phyloP scores from a whole-genome alignment of 1,140 invertebrate genomes.

The Macrobrachium nipponense region DNA sequence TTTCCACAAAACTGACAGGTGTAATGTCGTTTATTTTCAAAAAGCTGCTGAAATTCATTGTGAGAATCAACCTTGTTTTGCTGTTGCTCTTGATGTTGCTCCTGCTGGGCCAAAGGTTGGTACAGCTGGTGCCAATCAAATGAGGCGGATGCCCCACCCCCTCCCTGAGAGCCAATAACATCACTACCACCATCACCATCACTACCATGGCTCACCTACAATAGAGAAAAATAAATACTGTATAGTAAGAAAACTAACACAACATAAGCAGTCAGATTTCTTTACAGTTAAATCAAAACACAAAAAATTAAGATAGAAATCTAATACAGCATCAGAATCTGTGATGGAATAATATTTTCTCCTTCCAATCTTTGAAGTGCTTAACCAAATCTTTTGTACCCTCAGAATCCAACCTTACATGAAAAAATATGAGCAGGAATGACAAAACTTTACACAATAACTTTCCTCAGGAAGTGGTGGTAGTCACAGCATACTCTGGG shows the following conservation, averaged over 20 bases:
- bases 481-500: constrained; percentile 23
- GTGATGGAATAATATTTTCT: too few species aligned
- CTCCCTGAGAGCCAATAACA: constrained; percentile 17
- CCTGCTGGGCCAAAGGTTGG: neutral
- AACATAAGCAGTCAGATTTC: neutral
- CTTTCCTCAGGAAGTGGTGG: constrained; percentile 9
- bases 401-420: too few species aligned
- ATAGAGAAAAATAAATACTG: constrained; percentile 52
- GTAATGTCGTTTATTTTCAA: constrained; percentile 41
- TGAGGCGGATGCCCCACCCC: constrained; percentile 25
- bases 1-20: constrained; percentile 89
- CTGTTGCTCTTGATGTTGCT: constrained; percentile 31
- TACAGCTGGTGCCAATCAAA: constrained; percentile 28
- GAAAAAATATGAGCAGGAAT: too few species aligned
- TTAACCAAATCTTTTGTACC: too few species aligned
- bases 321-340: too few species aligned
- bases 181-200: constrained; percentile 47
- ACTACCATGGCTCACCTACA: constrained; percentile 57
- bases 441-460: neutral
- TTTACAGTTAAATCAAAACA: too few species aligned
- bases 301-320: too few species aligned
- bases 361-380: too few species aligned
- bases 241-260: constrained; percentile 34
- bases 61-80: constrained; percentile 22
- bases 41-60: constrained; percentile 28